phyloP scores from a whole-genome alignment of 2,113 vertebrate genomes.

The Neoarius graeffei region DNA sequence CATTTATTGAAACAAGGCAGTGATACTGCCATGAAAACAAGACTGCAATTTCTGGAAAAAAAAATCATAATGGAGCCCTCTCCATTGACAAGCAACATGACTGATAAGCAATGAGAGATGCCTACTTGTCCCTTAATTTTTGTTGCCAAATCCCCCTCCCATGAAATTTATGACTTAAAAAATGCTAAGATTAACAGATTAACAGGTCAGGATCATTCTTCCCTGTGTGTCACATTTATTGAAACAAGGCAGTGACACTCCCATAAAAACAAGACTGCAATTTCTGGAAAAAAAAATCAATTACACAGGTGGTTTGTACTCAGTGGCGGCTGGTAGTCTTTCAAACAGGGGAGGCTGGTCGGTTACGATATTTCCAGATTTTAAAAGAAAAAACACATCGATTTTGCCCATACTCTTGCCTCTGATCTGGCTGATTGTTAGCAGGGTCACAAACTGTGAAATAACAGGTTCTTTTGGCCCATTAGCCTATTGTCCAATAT shows the following conservation, averaged over 20 bases:
- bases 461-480: too few relatives aligned
- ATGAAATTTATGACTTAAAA: background rate
- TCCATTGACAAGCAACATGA: background rate
- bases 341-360: too few relatives aligned
- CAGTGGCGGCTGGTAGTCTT: too few relatives aligned
- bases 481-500: too few relatives aligned
- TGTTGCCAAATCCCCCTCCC: background rate
- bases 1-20: background rate
- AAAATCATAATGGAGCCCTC: background rate
- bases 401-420: too few relatives aligned
- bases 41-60: background rate
- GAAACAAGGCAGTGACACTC: background rate
- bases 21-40: background rate
- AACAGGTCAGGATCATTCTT: background rate
- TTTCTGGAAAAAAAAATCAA: background rate
- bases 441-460: too few relatives aligned
- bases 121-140: background rate
- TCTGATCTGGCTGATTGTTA: too few relatives aligned
- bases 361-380: too few relatives aligned
- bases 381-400: too few relatives aligned
- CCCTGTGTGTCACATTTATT: background rate
- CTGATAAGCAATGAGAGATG: background rate
- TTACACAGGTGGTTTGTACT: constrained; percentile 5
- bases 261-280: background rate
- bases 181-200: too few relatives aligned